Percentiles rank a stretch among this genome's conserved stretches.
Evolutionary conservation across 1,140 invertebrate species (phyloP).

Genomic region (Drosophila sturtevanti): DNA sequence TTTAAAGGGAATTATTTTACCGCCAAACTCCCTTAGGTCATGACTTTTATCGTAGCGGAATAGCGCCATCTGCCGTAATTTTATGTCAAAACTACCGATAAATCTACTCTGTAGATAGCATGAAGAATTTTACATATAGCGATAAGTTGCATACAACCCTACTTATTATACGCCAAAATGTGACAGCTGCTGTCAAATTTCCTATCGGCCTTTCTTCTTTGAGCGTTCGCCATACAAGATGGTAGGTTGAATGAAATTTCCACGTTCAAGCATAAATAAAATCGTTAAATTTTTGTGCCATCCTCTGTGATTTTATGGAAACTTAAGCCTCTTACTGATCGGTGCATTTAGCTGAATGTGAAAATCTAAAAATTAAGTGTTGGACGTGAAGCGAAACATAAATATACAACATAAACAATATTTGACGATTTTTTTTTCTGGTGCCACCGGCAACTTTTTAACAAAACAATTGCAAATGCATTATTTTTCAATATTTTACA

Average conservation of each 20-base stretch:
- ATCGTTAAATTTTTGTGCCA: slow-evolving; percentile 58
- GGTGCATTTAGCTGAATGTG: neutral
- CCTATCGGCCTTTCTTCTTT: slow-evolving; percentile 75
- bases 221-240: slow-evolving; percentile 78
- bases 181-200: slow-evolving; percentile 58
- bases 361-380: slow-evolving; percentile 1
- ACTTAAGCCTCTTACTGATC: neutral
- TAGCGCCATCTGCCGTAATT: no score
- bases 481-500: slow-evolving; percentile 79
- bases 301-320: slow-evolving; percentile 42
- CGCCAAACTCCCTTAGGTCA: neutral
- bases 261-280: slow-evolving; percentile 55
- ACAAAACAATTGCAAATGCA: slow-evolving; percentile 15
- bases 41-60: no score
- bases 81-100: neutral
- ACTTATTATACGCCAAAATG: slow-evolving; percentile 33
- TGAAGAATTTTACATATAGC: neutral
- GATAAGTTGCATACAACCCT: slow-evolving; percentile 41
- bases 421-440: slow-evolving; percentile 32
- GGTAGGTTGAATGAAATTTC: slow-evolving; percentile 54
- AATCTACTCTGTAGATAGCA: neutral
- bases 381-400: neutral
- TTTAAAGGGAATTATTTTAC: neutral
- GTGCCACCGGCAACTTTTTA: neutral
- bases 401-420: neutral